These are phyloP conservation scores for Heteromormyrus szaboi DNA, from an alignment of 2,797 vertebrate species.

Conservation along the genomic window DNA sequence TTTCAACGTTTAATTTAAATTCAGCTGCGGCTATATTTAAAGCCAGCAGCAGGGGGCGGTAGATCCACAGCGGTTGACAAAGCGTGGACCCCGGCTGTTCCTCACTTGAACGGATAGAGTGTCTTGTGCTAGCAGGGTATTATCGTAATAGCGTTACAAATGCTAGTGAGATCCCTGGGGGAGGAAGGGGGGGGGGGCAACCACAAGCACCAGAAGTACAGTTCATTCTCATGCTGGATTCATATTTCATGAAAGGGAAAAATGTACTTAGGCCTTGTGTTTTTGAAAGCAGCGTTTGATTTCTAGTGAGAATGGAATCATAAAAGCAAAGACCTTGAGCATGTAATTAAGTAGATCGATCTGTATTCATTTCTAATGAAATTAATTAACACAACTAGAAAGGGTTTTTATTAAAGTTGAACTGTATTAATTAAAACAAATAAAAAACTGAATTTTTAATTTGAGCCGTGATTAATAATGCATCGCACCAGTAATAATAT, in stretches of 20 bases:
- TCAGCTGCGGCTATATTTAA: neutral
- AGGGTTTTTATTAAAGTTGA: neutral
- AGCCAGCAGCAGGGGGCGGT: neutral
- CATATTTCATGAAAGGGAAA: slow-evolving; percentile 15
- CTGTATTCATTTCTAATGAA: neutral
- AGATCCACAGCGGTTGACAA: neutral
- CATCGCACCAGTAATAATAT: slow-evolving; percentile 19
- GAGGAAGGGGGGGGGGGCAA: neutral
- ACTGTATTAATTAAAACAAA: slow-evolving; percentile 20
- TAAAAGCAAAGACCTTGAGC: slow-evolving; percentile 14
- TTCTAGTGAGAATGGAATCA: slow-evolving; percentile 3
- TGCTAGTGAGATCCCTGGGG: neutral
- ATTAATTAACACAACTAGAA: slow-evolving; percentile 5
- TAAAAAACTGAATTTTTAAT: slow-evolving; percentile 20
- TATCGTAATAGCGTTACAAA: neutral
- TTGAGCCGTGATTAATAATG: slow-evolving; percentile 20
- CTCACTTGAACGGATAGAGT: neutral
- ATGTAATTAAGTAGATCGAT: slow-evolving; percentile 1
- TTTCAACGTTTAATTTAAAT: neutral
- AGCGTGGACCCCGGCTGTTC: neutral
- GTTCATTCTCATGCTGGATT: slow-evolving; percentile 13
- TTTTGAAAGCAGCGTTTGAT: neutral
- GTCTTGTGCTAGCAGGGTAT: neutral
- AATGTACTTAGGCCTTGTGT: neutral
- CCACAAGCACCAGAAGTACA: slow-evolving; percentile 7